Base-by-base conservation (phyloP, 2,888 invertebrate genomes). In the Kuschelorhynchus macadamiae region DNA sequence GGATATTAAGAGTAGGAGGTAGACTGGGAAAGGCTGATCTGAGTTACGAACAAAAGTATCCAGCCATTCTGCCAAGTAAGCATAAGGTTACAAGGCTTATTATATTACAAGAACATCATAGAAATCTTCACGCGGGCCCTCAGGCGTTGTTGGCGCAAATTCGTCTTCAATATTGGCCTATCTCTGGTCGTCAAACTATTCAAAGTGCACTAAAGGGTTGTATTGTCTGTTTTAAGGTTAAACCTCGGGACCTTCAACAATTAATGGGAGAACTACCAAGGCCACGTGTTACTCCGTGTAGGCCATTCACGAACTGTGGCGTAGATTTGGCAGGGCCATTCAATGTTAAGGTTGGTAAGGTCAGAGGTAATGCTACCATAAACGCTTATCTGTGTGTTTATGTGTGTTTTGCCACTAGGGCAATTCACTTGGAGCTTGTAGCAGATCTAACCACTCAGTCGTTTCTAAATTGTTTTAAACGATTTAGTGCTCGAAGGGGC, bases 401-500 rank as follows among this genome's bases (percentile, higher is more conserved):
- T n/a, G n/a, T n/a, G n/a, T 33, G 49, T 7, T 25, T 25, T 7
- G 25, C 25, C 3, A 25, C 25, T 5, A 25, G 25, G 7, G 25
- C 25, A 5, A 25, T 7, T 1, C 70, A 72, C 32, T 17, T 72
- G 4, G 72, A 67, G 49, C 47, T 72, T 9, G 64, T 61, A 1
- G 14, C n/a, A 1, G 70, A 70, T 17, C 39, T 67, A 21, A 39
- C 46, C 1, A 42, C 53, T 4, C 32, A 52, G 1, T 7, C 33
- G 2, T 72, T 72, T 42, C 9, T 72, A 47, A 65, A 47, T 30
- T 36, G 50, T 8, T 52, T 70, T 2, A 71, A 61, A 32, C 39
- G 67, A 33, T 72, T 72, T 53, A 46, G 70, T 1, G 44, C 61
- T 20, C 25, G 72, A 17, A 41, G 70, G 2, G 70, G 72, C 0